Evolutionary conservation across 1,140 invertebrate species (phyloP).

Genomic region (Octopus bimaculoides): DNA sequence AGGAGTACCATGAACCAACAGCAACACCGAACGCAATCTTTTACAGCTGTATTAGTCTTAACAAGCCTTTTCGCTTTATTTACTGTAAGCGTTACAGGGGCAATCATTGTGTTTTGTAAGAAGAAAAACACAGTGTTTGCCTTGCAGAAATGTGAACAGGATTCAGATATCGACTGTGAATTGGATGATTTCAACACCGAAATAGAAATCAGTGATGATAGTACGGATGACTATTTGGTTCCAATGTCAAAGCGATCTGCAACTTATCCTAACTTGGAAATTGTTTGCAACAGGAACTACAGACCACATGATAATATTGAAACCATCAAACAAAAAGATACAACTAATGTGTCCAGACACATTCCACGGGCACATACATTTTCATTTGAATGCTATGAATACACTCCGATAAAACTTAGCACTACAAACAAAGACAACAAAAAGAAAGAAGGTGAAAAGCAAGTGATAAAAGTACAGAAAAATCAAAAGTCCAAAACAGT

Average conservation of each 20-base stretch:
- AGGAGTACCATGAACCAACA: background rate
- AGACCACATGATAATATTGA: background rate
- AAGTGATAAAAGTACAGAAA: too few relatives aligned
- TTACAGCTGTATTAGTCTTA: slow-evolving; percentile 35
- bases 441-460: too few relatives aligned
- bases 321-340: background rate
- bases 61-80: slow-evolving; percentile 46
- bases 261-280: slow-evolving; percentile 12
- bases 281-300: background rate
- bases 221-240: slow-evolving; percentile 16
- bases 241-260: background rate
- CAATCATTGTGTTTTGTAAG: slow-evolving; percentile 47
- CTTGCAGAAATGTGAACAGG: slow-evolving; percentile 40
- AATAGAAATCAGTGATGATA: slow-evolving; percentile 30
- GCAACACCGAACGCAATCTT: slow-evolving; percentile 27
- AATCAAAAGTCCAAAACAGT: too few relatives aligned
- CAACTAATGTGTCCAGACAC: background rate
- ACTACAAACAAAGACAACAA: background rate
- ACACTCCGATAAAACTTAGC: background rate
- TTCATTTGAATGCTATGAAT: background rate
- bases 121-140: slow-evolving; percentile 53
- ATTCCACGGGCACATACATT: background rate
- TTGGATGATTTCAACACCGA: slow-evolving; percentile 47
- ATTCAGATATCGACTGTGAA: slow-evolving; percentile 40
- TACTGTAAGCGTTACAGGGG: slow-evolving; percentile 40